Evolutionary conservation across 2,797 vertebrate species (phyloP).

Genomic region (Podarcis siculus): DNA sequence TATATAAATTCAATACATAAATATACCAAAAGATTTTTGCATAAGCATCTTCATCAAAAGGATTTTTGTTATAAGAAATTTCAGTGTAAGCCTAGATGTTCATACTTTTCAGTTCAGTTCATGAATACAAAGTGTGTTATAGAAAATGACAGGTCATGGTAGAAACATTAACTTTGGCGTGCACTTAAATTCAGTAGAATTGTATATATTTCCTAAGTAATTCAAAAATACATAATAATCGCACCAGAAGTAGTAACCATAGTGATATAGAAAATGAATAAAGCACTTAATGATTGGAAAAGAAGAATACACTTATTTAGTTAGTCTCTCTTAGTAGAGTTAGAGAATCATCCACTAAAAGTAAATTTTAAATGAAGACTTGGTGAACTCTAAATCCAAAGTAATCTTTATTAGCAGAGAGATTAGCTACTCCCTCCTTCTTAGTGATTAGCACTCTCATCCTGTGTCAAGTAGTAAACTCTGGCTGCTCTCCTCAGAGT

Average conservation of each 20-base stretch:
- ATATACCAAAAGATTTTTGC: background rate
- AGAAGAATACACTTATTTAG: background rate
- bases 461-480: background rate
- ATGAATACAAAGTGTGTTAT: background rate
- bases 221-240: background rate
- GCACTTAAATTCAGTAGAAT: conserved; percentile 37
- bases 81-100: background rate
- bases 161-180: conserved; percentile 53
- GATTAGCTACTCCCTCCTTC: background rate
- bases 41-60: background rate
- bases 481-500: background rate
- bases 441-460: background rate
- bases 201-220: conserved; percentile 54
- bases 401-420: background rate
- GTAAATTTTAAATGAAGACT: background rate
- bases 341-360: background rate
- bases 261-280: background rate
- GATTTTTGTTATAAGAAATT: background rate
- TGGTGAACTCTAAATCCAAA: background rate
- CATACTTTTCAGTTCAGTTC: background rate
- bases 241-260: background rate
- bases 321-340: background rate
- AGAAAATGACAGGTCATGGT: conserved; percentile 46
- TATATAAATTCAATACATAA: background rate
- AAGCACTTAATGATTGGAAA: background rate